These are phyloP conservation scores for Catocala nupta DNA, from an alignment of 2,888 invertebrate species.

Conservation along the genomic window DNA sequence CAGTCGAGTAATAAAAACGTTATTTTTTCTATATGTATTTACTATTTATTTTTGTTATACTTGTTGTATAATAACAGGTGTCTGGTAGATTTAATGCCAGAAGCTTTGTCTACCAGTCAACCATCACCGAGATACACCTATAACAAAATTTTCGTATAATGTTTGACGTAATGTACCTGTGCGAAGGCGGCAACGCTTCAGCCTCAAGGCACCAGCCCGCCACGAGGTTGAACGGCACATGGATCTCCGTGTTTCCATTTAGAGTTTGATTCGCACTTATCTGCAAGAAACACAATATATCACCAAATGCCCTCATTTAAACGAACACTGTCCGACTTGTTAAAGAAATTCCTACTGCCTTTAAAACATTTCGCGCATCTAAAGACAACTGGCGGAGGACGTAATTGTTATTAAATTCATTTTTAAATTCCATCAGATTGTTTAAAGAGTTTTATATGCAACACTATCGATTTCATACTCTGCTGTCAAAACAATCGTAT, in stretches of 20 bases:
- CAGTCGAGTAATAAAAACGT: too few species aligned
- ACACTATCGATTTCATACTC: slow-evolving; percentile 36
- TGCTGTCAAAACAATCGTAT: slow-evolving; percentile 27
- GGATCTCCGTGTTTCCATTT: slow-evolving; percentile 84
- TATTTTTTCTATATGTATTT: too few species aligned
- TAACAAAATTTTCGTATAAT: background rate
- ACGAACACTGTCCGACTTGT: slow-evolving; percentile 6
- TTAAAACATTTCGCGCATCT: slow-evolving; percentile 22
- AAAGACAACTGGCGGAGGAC: slow-evolving; percentile 29
- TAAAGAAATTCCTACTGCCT: slow-evolving; percentile 22
- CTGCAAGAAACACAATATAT: slow-evolving; percentile 60
- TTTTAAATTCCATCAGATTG: slow-evolving; percentile 37
- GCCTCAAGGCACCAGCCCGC: slow-evolving; percentile 98
- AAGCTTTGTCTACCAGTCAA: too few species aligned
- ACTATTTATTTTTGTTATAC: too few species aligned
- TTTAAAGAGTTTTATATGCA: slow-evolving; percentile 25
- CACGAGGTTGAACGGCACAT: slow-evolving; percentile 93
- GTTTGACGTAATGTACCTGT: slow-evolving; percentile 74
- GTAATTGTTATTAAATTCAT: slow-evolving; percentile 36
- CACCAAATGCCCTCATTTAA: slow-evolving; percentile 13
- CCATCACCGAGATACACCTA: too few species aligned
- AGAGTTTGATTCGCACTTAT: slow-evolving; percentile 84
- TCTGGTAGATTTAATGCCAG: too few species aligned
- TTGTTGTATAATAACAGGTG: too few species aligned
- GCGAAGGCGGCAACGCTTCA: slow-evolving; percentile 90